A percentile compares a stretch with the other conserved stretches of the same genome.
phyloP scores from a whole-genome alignment of 2,113 vertebrate species.

The Turnix velox region DNA sequence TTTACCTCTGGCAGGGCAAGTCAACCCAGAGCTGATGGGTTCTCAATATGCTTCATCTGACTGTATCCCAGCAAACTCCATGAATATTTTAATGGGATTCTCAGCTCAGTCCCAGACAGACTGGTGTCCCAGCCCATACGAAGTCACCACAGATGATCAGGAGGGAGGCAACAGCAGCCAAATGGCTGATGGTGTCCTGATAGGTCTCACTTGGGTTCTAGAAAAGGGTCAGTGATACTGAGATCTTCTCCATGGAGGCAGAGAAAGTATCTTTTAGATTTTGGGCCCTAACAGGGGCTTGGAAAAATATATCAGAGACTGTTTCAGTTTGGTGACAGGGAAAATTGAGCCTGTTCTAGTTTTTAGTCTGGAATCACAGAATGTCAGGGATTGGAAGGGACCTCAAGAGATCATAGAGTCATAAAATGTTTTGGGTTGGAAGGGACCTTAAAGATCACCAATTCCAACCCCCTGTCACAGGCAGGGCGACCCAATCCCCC shows the following conservation, averaged over 20 bases:
- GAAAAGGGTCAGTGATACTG: background rate
- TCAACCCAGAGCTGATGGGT: background rate
- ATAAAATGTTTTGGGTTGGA: too few relatives aligned
- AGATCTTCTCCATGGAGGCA: background rate
- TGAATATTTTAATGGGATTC: background rate
- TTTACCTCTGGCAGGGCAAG: background rate
- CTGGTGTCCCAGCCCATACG: background rate
- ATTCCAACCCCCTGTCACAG: too few relatives aligned
- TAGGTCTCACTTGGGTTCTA: background rate
- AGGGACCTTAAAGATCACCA: too few relatives aligned
- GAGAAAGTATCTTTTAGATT: background rate
- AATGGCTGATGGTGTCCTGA: background rate
- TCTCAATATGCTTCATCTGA: background rate
- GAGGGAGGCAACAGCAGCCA: fast-evolving
- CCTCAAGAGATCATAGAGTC: too few relatives aligned
- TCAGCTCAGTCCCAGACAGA: background rate
- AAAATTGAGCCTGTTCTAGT: background rate
- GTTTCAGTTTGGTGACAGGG: background rate
- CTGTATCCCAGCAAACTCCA: background rate
- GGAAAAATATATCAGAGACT: background rate
- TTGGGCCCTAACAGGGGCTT: background rate
- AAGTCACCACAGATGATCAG: background rate
- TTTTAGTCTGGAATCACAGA: too few relatives aligned
- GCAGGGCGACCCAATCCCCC: too few relatives aligned
- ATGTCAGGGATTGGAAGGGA: too few relatives aligned